Conservation (phyloP, 2,797 vertebrate genomes). For the Mormyrus proboscirostris region DNA sequence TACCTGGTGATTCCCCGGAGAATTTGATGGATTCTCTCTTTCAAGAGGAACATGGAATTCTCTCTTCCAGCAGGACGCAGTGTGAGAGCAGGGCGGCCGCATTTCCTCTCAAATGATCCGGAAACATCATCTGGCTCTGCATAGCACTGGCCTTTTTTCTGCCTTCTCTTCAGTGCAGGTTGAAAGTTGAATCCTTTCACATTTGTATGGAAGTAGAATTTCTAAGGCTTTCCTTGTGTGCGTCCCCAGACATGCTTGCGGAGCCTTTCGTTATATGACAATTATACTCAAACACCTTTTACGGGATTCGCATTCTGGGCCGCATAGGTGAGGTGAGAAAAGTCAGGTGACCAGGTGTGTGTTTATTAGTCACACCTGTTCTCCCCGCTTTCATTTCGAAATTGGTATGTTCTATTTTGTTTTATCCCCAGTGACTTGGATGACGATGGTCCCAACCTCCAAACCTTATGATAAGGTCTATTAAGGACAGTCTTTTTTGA, state of each 20-base stretch:
- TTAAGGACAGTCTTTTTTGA: neutral
- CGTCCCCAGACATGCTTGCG: neutral
- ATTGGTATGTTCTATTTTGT: neutral
- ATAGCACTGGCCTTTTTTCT: conserved; percentile 18
- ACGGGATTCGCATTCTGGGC: neutral
- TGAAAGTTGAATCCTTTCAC: conserved; percentile 1
- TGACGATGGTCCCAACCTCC: neutral
- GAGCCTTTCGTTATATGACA: neutral
- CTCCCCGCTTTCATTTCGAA: neutral
- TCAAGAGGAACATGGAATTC: conserved; percentile 54
- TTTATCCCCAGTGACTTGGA: neutral
- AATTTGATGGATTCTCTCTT: conserved; percentile 62
- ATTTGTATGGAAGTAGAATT: neutral
- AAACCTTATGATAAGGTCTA: neutral
- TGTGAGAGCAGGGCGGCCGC: conserved; percentile 49
- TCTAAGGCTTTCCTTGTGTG: neutral
- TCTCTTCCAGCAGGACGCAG: conserved; percentile 53
- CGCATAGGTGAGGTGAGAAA: neutral
- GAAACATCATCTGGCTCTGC: conserved; percentile 40
- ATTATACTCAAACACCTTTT: neutral
- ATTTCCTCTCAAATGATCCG: conserved; percentile 58
- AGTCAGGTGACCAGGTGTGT: neutral
- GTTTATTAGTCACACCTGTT: neutral
- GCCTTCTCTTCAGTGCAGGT: neutral
- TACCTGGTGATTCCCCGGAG: conserved; percentile 54